Base-by-base conservation (phyloP, 2,888 invertebrate genomes). In the Aporophyla lueneburgensis region DNA sequence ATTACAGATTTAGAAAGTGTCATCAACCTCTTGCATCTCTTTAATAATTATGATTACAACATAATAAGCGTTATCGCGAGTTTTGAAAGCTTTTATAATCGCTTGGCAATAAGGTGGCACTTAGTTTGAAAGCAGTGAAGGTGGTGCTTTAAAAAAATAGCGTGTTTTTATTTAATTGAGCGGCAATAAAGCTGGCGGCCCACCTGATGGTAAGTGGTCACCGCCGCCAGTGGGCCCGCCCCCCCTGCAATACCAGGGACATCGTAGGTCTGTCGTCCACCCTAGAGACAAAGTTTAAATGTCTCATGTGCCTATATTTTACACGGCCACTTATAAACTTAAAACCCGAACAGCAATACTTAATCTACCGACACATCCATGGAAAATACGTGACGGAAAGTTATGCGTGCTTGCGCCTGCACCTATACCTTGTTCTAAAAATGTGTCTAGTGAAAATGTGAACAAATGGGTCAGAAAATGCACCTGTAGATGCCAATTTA, bases 201-300 rank as follows among this genome's bases (percentile, higher is more conserved):
- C 77, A 77, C 77, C 77, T 77, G 80, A 5, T 77, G 80, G 40
- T 80, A 43, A 80, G 62, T 80, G 77, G 77, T 7, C 59, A n/a
- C 53, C 62, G 80, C 77, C 77, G 80, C 80, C 74, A 21, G 80
- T 24, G 46, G 46, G 70, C 2, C 51, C 24, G 72, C 14, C 27
- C 27, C 43, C 27, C 27, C 71, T 59, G 80, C 73, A 73, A 77
- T 80, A 77, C 77, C 77, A 80, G 54, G 33, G 54, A 74, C 76
- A 51, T 76, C 63, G 76, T 21, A 79, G 81, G n/a, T 56, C 43
- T 51, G 74, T 14, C 3, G 74, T 27, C 77, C 80, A 77, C 62
- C 77, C 77, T 69, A 71, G 59, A 61, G 86, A 77, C 77, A 77
- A 77, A 77, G 54, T 54, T 27, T 40, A 40, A 46, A 62, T 71